Evolutionary conservation across 2,113 vertebrate species (phyloP), one percentile per base, ranked within the genome.

Genomic region (Girardinichthys multiradiatus): DNA sequence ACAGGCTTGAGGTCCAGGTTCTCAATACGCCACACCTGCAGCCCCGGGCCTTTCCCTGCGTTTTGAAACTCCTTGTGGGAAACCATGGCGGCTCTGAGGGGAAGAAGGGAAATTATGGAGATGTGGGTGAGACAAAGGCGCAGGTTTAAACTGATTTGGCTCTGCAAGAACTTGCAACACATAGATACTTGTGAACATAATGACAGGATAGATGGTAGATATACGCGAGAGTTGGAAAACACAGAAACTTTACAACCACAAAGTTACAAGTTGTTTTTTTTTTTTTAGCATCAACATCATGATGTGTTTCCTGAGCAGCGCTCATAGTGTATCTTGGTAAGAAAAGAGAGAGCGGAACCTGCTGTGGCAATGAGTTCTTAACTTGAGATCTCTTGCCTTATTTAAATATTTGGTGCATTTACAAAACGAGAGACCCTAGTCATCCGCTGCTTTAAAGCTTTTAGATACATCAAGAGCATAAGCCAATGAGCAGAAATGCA

Each of bases 1-100:
- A 95, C 88, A 0, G 92, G 93, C 60, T 93, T 94, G 57, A 95
- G 89, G 75, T 95, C 94, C 92, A 95, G 7, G 79, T 81, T 94
- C 86, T 95, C 95, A 0, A 95, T 95, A 9, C 95, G 92, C 95
- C 95, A 95, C 26, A 95, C 79, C 90, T 93, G 89, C 74, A 95
- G 89, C 3, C 94, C 95, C 0, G 92, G 74, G 62, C 77, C 11
- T 83, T 94, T 94, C 63, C 95, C 95, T 0, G 93, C 94, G 30
- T 24, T 65, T 45, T 42, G 65, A 70, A 95, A 95, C 84, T 95
- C 95, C 87, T 92, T 92, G 82, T 95, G 94, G 84, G 69, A 84
- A 85, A 93, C 94, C 95, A 95, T 95, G 88, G 68, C 87, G 86
- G 72, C 87, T 84, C 86, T 86, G 82, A 70, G 13, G 26, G 37